Percentiles rank a stretch among this genome's conserved stretches.
Evolutionary conservation across 2,113 vertebrate genomes (phyloP).

Genomic region (Chamaea fasciata): DNA sequence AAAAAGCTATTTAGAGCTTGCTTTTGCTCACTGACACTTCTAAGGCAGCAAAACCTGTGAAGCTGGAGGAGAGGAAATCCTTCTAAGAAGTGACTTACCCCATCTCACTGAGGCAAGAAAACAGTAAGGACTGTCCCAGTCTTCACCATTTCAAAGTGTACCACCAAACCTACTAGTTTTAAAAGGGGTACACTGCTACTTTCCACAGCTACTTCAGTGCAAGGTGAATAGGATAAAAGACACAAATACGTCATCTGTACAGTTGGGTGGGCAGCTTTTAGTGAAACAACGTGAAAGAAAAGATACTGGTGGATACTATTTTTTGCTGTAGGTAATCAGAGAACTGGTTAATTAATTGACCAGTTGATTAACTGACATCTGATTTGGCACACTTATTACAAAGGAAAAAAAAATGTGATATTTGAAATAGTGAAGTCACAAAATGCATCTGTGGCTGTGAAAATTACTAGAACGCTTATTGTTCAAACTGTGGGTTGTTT

Average conservation of each 20-base stretch:
- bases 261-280: not conserved
- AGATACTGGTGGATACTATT: not conserved
- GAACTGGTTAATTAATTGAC: not conserved
- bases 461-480: not conserved
- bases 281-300: not conserved
- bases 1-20: not conserved
- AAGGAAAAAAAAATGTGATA: not conserved
- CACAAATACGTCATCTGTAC: rapidly evolving
- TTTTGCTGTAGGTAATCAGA: not conserved
- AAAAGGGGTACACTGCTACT: not conserved
- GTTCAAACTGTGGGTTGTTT: not conserved
- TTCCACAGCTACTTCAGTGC: not conserved
- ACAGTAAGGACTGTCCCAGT: not conserved
- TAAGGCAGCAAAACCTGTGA: not conserved
- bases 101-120: not conserved
- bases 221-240: not conserved
- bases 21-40: not conserved
- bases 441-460: not conserved
- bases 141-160: not conserved
- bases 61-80: not conserved
- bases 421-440: not conserved
- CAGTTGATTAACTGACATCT: too few species aligned
- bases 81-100: not conserved
- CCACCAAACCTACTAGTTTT: not conserved
- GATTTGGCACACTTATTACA: not conserved